These are phyloP conservation scores for Laticauda colubrina DNA, from an alignment of 2,113 vertebrate species.

Conservation along the genomic window DNA sequence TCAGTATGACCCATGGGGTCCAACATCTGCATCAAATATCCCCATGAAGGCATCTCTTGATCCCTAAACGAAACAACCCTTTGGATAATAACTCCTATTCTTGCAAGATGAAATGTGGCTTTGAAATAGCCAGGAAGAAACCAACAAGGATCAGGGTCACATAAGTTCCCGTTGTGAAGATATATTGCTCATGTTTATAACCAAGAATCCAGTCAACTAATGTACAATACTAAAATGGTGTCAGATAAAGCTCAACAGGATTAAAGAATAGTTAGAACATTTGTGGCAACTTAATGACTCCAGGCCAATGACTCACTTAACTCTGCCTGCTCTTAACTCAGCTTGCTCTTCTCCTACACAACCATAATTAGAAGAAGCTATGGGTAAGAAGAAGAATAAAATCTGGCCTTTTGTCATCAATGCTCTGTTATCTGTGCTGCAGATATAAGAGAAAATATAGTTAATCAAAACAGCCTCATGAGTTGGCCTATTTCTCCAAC, in stretches of 20 bases:
- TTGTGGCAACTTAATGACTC: background rate
- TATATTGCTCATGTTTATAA: background rate
- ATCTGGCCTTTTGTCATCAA: background rate
- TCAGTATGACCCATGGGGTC: background rate
- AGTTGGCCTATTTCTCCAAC: background rate
- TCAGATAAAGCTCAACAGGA: background rate
- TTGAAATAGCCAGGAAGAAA: background rate
- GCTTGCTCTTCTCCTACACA: background rate
- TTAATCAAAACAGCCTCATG: background rate
- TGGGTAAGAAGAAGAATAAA: background rate
- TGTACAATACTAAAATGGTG: background rate
- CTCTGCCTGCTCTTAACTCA: background rate
- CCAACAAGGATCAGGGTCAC: background rate
- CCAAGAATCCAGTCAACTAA: background rate
- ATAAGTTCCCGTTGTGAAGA: background rate
- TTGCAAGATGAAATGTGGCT: background rate
- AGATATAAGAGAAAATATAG: background rate
- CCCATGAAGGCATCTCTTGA: background rate
- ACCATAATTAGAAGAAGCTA: background rate
- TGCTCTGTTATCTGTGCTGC: background rate
- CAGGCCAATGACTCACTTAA: background rate
- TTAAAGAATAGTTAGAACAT: background rate
- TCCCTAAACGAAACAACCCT: background rate
- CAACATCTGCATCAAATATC: background rate
- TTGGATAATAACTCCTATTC: background rate